Percentiles rank a stretch among this genome's conserved stretches.
These are phyloP conservation scores for Phyto melanocephala DNA, from an alignment of 2,888 invertebrate genomes.

Conservation along the genomic window DNA sequence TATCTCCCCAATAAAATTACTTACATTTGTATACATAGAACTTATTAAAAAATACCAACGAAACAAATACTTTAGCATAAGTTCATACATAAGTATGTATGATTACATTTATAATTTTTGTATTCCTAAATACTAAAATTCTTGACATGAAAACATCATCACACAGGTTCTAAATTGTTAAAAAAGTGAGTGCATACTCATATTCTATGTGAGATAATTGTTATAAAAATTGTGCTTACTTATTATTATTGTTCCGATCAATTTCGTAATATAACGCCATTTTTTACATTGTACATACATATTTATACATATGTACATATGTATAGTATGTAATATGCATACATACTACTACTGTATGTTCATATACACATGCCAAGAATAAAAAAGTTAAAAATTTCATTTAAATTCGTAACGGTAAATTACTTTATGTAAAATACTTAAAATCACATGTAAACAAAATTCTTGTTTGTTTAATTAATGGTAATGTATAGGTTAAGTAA, in stretches of 20 bases:
- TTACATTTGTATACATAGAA: not conserved
- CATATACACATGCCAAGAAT: too few species aligned
- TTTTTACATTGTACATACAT: not conserved
- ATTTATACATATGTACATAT: not conserved
- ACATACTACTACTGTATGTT: too few species aligned
- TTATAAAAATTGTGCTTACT: constrained; percentile 5
- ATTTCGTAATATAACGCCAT: constrained; percentile 57
- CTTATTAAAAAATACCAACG: not conserved
- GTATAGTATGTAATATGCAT: not conserved
- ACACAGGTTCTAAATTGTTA: not conserved
- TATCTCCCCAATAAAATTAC: constrained; percentile 9
- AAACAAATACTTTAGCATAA: not conserved
- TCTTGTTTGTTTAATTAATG: too few species aligned
- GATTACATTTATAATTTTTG: not conserved
- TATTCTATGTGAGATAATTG: not conserved
- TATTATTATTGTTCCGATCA: constrained; percentile 18
- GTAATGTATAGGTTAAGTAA: too few species aligned
- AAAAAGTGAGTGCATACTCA: not conserved
- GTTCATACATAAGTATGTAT: too few species aligned
- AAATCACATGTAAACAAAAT: too few species aligned
- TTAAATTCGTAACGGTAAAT: too few species aligned
- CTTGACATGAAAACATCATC: not conserved
- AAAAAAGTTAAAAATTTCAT: too few species aligned
- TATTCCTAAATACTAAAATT: constrained; percentile 4
- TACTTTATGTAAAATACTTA: too few species aligned